Base-by-base conservation (phyloP, 2,888 invertebrate genomes). In the Dynastes hyllus region DNA sequence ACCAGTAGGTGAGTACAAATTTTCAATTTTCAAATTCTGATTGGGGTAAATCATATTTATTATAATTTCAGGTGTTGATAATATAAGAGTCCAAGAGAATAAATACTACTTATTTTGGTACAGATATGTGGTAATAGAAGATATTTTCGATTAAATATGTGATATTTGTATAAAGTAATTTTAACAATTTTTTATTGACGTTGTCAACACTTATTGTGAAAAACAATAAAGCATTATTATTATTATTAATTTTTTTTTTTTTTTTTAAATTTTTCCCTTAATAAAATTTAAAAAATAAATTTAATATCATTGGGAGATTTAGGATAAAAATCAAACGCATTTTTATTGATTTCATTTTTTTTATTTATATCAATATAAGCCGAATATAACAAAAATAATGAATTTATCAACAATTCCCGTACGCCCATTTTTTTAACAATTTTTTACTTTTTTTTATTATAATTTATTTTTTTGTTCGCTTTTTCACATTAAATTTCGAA, bases 371-470 rank as follows among this genome's bases (percentile, higher is more conserved):
- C 73, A 80, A 80, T 80, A 77, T 80, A 81, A 81, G 81, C 81
- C 81, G 78, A 81, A 81, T 81, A 80, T 81, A 81, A 81, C 81
- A 81, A 81, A 81, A 81, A 81, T 81, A 81, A 80, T 81, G 76
- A 81, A 78, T 80, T 81, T 79, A 79, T 80, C 79, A 81, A 81
- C 81, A 81, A 81, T 76, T 78, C 71, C 76, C 71, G 50, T 75
- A 65, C 66, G 73, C 79, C 73, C 63, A 45, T 58, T 63, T 58
- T 45, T 80, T 78, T 75, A 55, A 76, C 66, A 63, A 80, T 55
- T 80, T 63, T 78, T 75, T 73, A 77, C 45, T 32, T 45, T 77
- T 73, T 61, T n/a, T 76, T 66, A 55, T 76, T 53, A 55, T 76
- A 8, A 55, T 76, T 65, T 61, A 37, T 65, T 76, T 61, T 27